These are phyloP conservation scores for Fulmarus glacialis DNA, from an alignment of 2,113 vertebrate genomes.

Conservation along the genomic window DNA sequence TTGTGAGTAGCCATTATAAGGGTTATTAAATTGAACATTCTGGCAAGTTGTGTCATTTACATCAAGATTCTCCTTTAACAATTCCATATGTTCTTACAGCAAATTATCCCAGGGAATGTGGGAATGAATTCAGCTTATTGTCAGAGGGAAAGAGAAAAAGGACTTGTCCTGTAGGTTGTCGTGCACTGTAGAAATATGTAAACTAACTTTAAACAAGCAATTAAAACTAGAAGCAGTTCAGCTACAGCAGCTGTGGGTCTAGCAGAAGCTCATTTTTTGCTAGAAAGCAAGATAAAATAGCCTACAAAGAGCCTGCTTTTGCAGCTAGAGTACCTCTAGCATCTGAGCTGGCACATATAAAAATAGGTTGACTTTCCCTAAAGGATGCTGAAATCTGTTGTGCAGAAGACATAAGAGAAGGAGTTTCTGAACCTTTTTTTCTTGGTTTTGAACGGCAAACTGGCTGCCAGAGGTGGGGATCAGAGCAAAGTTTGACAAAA, in stretches of 20 bases:
- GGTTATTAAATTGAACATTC: not conserved
- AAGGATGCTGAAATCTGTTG: not conserved
- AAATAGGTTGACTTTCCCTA: not conserved
- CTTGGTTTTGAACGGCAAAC: not conserved
- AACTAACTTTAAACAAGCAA: not conserved
- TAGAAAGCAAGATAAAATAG: not conserved
- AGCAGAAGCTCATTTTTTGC: not conserved
- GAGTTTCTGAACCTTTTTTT: not conserved
- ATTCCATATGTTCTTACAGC: not conserved
- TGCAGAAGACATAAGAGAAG: not conserved
- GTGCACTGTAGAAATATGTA: not conserved
- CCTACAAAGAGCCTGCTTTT: not conserved
- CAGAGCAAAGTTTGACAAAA: not conserved
- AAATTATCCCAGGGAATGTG: not conserved
- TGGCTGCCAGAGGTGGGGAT: not conserved
- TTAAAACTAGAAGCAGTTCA: not conserved
- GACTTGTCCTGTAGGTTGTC: not conserved
- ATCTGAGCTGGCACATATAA: not conserved
- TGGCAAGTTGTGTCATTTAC: not conserved
- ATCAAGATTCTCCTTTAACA: not conserved
- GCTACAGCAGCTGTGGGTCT: not conserved
- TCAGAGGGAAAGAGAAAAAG: not conserved
- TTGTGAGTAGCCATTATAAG: not conserved
- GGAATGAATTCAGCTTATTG: not conserved
- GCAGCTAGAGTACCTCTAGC: not conserved